These are phyloP conservation scores for Smutsia temminckii DNA, from an alignment of 2,797 vertebrate genomes.

Conservation along the genomic window DNA sequence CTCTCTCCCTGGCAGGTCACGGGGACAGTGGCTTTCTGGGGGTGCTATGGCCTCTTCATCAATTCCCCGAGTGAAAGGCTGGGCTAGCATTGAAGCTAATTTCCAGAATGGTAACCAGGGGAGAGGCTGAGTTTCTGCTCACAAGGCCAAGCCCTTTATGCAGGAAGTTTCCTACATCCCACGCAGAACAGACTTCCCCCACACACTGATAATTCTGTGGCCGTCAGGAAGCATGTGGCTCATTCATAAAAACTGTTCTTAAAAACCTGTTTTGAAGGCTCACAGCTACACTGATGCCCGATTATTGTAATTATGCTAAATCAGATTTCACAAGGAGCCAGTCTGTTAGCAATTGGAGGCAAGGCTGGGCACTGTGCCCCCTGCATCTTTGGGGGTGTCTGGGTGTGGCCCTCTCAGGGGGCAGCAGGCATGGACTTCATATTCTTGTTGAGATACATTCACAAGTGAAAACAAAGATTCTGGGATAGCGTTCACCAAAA, in stretches of 20 bases:
- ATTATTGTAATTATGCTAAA: background rate
- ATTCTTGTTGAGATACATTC: background rate
- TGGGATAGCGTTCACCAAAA: background rate
- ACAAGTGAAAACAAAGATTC: background rate
- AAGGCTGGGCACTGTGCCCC: fast-evolving
- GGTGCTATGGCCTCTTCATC: background rate
- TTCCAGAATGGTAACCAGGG: background rate
- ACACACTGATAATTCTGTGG: background rate
- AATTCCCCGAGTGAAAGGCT: background rate
- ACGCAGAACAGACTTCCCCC: background rate
- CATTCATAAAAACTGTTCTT: background rate
- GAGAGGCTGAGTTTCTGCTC: too few species aligned
- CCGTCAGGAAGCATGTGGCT: fast-evolving
- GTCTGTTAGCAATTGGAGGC: fast-evolving
- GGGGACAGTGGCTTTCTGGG: background rate
- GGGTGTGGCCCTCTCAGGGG: background rate
- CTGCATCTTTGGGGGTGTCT: background rate
- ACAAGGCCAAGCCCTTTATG: background rate
- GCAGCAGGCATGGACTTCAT: background rate
- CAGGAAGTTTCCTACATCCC: background rate
- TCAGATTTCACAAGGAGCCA: background rate
- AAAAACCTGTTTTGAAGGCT: background rate
- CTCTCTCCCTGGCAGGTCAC: fast-evolving
- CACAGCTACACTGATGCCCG: background rate
- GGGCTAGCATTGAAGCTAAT: background rate